Conservation (phyloP, 1,140 invertebrate genomes). For the Agrilus planipennis region DNA sequence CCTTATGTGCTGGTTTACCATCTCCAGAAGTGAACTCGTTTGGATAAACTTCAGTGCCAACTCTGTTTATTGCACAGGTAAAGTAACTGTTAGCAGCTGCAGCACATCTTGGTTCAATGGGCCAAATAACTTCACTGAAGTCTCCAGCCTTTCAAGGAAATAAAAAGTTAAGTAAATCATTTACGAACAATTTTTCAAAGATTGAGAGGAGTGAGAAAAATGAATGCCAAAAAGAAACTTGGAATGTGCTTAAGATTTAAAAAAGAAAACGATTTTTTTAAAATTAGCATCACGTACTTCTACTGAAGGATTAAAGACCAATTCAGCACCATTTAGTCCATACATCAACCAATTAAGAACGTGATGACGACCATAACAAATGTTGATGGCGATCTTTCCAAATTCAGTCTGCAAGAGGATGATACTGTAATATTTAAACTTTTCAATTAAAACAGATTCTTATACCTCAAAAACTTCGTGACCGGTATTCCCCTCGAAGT, state of each 20-base stretch:
- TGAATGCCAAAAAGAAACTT: too few relatives aligned
- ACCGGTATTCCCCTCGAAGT: constrained; percentile 92
- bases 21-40: constrained; percentile 94
- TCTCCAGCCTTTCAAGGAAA: constrained; percentile 36
- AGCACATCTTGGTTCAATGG: constrained; percentile 92
- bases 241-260: too few relatives aligned
- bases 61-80: constrained; percentile 91
- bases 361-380: constrained; percentile 97
- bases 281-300: constrained; percentile 45
- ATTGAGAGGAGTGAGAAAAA: too few relatives aligned
- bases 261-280: not conserved
- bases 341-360: constrained; percentile 97
- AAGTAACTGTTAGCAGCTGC: constrained; percentile 94
- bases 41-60: constrained; percentile 83
- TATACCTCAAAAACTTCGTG: constrained; percentile 93
- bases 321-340: constrained; percentile 95
- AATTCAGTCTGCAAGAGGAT: constrained; percentile 48
- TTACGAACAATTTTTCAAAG: too few relatives aligned
- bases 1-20: constrained; percentile 79
- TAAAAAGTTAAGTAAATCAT: too few relatives aligned
- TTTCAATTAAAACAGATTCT: too few relatives aligned
- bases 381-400: constrained; percentile 88
- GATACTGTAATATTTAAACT: too few relatives aligned
- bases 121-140: constrained; percentile 90
- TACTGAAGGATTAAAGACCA: constrained; percentile 98